Evolutionary conservation across 2,113 vertebrate genomes (phyloP).

Genomic region (Takifugu flavidus): DNA sequence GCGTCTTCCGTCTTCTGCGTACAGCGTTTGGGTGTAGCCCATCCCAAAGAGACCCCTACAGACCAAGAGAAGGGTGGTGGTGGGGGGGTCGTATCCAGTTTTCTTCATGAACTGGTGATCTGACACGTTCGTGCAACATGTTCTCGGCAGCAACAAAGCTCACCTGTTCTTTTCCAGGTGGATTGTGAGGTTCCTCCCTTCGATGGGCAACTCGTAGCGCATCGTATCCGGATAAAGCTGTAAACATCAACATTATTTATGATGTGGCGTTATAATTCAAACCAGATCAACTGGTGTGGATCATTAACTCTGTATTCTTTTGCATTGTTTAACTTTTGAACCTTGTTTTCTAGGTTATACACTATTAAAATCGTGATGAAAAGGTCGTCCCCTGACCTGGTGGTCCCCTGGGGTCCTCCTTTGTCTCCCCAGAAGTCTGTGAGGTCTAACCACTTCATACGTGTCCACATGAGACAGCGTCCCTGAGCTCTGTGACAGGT

Average conservation of each 20-base stretch:
- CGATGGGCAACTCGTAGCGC: conserved; percentile 64
- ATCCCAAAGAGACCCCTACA: conserved; percentile 78
- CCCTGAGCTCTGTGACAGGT: conserved; percentile 16
- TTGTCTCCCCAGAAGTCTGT: conserved; percentile 42
- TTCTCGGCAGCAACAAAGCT: too few relatives aligned
- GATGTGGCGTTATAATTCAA: too few relatives aligned
- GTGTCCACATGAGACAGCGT: conserved; percentile 60
- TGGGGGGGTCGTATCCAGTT: too few relatives aligned
- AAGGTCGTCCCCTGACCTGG: conserved; percentile 40
- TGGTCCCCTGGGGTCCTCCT: conserved; percentile 62
- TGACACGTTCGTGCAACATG: neutral
- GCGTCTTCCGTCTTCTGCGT: conserved; percentile 68
- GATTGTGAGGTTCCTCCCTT: conserved; percentile 68
- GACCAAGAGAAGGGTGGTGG: neutral
- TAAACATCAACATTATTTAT: neutral
- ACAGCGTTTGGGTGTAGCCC: conserved; percentile 79
- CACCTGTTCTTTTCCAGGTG: conserved; percentile 76
- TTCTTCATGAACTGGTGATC: neutral
- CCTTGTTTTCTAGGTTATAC: neutral
- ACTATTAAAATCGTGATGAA: neutral
- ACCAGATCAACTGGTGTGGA: too few relatives aligned
- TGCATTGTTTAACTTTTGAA: too few relatives aligned
- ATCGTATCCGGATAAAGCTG: conserved; percentile 69
- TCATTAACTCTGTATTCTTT: too few relatives aligned
- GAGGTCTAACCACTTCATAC: conserved; percentile 75